phyloP scores from a whole-genome alignment of 2,113 vertebrate genomes.

The Solenodon paradoxus region DNA sequence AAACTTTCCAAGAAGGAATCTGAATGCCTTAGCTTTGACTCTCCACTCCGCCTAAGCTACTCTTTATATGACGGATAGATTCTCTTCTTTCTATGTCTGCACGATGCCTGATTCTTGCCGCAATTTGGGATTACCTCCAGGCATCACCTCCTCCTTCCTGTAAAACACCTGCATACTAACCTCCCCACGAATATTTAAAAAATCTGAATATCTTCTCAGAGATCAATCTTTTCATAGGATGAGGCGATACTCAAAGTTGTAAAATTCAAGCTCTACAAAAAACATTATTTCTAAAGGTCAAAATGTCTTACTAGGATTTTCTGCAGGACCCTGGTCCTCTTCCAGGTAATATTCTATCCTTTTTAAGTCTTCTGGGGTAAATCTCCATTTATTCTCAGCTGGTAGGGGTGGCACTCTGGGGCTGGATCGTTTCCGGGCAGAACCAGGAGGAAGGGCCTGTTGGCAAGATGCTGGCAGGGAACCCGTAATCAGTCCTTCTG shows the following conservation, averaged over 20 bases:
- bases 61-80: background rate
- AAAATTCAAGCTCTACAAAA: background rate
- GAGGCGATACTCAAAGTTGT: background rate
- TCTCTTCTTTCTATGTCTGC: background rate
- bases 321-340: conserved; percentile 82
- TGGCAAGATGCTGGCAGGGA: conserved; percentile 85
- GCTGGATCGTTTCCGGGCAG: conserved; percentile 70
- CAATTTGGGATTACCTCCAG: background rate
- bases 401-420: background rate
- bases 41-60: background rate
- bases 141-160: too few species aligned
- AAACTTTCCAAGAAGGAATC: background rate
- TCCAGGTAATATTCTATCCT: conserved; percentile 90
- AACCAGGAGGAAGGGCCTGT: conserved; percentile 57
- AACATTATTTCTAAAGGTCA: background rate
- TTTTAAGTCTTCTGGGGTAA: conserved; percentile 88
- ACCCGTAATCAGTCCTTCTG: conserved; percentile 90
- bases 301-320: conserved; percentile 86
- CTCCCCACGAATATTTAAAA: background rate
- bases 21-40: background rate
- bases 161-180: rapidly evolving
- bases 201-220: background rate
- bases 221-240: background rate
- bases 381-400: conserved; percentile 90
- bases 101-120: background rate